Base-by-base conservation (phyloP, 2,888 invertebrate species). In the Drosophila paramelanica region DNA sequence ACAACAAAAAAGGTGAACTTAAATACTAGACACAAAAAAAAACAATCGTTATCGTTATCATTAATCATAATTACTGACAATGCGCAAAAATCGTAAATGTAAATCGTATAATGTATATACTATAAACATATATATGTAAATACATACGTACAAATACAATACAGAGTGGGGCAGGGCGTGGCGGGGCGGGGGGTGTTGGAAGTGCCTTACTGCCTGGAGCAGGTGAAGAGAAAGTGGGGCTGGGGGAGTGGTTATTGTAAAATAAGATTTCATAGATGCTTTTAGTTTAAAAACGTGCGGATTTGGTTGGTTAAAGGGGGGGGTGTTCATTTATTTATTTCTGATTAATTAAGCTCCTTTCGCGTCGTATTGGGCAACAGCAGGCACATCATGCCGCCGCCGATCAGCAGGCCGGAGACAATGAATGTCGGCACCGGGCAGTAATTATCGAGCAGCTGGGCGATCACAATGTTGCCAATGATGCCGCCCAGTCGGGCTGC, bases 391-490 rank as follows among this genome's bases (percentile, higher is more conserved):
- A 98, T 94, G 68, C 98, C 98, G 91, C 98, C 98, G 88, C 97
- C 95, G 83, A 96, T 96, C 75, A 98, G 94, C 73, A 98, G 94
- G 33, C 94, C 95, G 76, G 98, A 97, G 51, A 98, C 97, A 79
- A 98, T 96, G 92, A 98, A 96, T 78, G 98, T 97, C 56, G 98
- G 98, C 72, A 98, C 96, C 39, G 97, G 97, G 93, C 98, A 98
- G 93, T 97, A 96, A 79, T 95, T 93, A 93, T 98, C 97, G 79
- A 98, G 93, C 58, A 98, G 93, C 71, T 96, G 95, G 31, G 98
- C 98, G 88, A 98, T 98, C 66, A 97, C 96, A 81, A 98, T 92
- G 72, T 93, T 93, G 50, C 93, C 93, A 77, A 96, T 94, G 90
- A 98, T 98, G 80, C 98, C 98, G 77, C 97, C 98, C 68, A 98